Evolutionary conservation across 2,888 invertebrate species (phyloP), one percentile per base, ranked within the genome.

Genomic region (Tuta absoluta): DNA sequence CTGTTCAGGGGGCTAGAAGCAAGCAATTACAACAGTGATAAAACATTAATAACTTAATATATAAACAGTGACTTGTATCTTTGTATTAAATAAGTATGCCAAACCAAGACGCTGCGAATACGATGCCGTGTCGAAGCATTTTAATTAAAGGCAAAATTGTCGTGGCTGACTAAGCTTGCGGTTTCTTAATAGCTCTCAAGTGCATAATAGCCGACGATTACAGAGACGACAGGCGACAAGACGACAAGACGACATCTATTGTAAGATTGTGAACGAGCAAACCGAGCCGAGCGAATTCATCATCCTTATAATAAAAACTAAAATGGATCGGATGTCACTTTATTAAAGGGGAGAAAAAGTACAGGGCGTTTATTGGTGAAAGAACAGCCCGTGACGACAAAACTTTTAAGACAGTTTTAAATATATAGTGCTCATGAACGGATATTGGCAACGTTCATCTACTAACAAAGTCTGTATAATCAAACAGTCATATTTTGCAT

Each of bases 201-300:
- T 60, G 60, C 48, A 70, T 82, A 80, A 81, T 81, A 76, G 79
- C 80, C 75, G 61, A 68, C 72, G 66, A 68, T 68, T 70, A 77
- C 78, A 21, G 38, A n/a, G 37, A n/a, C 19, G 53, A 53, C 57
- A 57, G 58, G 58, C 58, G 58, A 58, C 58, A 38, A 23, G 51
- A 12, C 21, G 58, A 37, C 33, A 5, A 4, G 58, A 37, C 33
- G 28, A 4, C 41, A 45, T 45, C 45, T 45, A 45, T 45, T 45
- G 45, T 45, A 8, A 17, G 45, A 57, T 58, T 38, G 56, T 56
- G 33, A 28, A 5, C 56, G 28, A 17, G n/a, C 7, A 56, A 56
- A 56, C 56, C 56, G n/a, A 56, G 17, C 56, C 56, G n/a, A 33
- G 17, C n/a, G 33, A 4, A 33, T 24, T 56, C 56, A 33, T 33